These are phyloP conservation scores for Anisognathus igniventris DNA, from an alignment of 2,797 vertebrate genomes.

Conservation along the genomic window DNA sequence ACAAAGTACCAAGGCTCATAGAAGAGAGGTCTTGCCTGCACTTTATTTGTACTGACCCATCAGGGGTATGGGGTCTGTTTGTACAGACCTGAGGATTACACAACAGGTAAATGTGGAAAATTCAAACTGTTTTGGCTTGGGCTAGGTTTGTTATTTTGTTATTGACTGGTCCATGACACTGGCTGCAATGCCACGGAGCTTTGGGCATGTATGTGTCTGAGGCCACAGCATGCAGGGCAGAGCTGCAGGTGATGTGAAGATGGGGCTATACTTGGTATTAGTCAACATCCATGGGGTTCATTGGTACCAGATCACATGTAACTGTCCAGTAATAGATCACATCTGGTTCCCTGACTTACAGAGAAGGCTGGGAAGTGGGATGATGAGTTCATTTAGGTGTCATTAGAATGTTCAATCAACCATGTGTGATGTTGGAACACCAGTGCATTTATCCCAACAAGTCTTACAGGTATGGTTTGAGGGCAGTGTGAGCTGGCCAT, in stretches of 20 bases:
- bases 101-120: not conserved
- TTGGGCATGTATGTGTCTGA: fast-evolving
- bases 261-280: not conserved
- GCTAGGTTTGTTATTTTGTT: not conserved
- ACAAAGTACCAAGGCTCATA: not conserved
- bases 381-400: not conserved
- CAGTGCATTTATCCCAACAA: not conserved
- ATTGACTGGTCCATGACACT: not conserved
- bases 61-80: not conserved
- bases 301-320: not conserved
- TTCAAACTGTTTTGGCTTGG: not conserved
- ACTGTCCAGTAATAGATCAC: not conserved
- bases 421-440: fast-evolving
- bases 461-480: not conserved
- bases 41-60: fast-evolving
- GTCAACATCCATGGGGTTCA: not conserved
- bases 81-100: not conserved
- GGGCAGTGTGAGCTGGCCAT: not conserved
- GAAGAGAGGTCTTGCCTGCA: not conserved
- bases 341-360: not conserved
- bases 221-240: not conserved
- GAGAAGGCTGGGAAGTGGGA: not conserved
- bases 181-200: not conserved
- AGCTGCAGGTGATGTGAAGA: not conserved
- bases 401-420: not conserved